These are phyloP conservation scores for Stomorhina lunata DNA, from an alignment of 2,888 invertebrate species.

Conservation along the genomic window DNA sequence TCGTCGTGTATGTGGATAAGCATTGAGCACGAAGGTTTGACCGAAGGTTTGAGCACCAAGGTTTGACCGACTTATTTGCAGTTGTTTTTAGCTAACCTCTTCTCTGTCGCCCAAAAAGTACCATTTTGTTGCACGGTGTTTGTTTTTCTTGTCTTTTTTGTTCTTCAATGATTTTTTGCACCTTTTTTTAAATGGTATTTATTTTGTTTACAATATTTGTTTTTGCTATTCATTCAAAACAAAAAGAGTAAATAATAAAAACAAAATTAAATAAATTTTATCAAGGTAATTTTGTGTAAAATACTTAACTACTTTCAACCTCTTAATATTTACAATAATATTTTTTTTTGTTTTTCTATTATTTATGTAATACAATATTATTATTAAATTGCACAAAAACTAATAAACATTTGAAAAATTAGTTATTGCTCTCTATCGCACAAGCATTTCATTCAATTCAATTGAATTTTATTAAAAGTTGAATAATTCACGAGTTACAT, in stretches of 20 bases:
- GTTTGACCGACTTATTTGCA: too few species aligned
- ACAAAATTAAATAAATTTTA: not conserved
- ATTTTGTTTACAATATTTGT: not conserved
- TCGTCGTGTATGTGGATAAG: too few species aligned
- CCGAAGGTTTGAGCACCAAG: too few species aligned
- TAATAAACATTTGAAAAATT: slow-evolving; percentile 8
- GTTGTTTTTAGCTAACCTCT: too few species aligned
- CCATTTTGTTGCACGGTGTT: too few species aligned
- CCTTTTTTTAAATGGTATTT: not conserved
- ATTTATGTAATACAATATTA: not conserved
- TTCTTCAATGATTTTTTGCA: not conserved
- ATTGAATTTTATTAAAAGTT: slow-evolving; percentile 6
- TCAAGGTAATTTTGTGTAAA: slow-evolving; percentile 16
- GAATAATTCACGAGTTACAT: too few species aligned
- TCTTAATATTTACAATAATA: not conserved
- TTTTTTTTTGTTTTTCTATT: slow-evolving; percentile 1
- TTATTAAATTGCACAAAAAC: too few species aligned
- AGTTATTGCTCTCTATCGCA: not conserved
- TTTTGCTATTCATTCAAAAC: not conserved
- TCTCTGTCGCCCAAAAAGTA: too few species aligned
- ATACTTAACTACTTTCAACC: not conserved
- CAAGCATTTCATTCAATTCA: not conserved
- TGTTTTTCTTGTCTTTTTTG: not conserved
- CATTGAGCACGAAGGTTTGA: too few species aligned
- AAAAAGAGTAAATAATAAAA: not conserved